Base-by-base conservation (phyloP, 2,797 vertebrate genomes). In the Lateolabrax maculatus region DNA sequence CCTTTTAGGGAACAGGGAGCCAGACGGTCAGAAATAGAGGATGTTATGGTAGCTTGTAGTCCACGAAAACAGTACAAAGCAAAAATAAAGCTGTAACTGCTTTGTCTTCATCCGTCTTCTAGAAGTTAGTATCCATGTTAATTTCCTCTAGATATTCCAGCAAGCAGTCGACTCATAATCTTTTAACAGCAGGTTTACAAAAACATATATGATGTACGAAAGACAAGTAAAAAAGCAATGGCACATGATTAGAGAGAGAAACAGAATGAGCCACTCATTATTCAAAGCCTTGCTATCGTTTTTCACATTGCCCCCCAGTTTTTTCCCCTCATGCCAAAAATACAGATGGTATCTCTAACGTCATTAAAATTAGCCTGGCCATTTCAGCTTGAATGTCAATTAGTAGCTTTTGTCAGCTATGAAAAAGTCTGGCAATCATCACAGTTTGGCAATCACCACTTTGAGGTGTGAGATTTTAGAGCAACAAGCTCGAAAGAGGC, bases 391-490 rank as follows among this genome's bases (percentile, higher is more conserved):
- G 15, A 58, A 72, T 41, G 53, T 76, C 68, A 64, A 48, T 68
- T 48, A 73, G 31, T 68, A 71, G 72, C 49, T 52, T 71, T 64
- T 60, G 23, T 62, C 43, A 19, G 16, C 53, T 23, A 0, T 41
- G 31, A 61, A 78, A 44, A 23, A 12, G 23, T 60, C 29, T 69
- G 48, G 43, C 36, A 36, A 6, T 80, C 15, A 1, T 21, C 46
- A 37, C 49, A 37, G 11, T 49, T 51, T 70, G 53, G 29, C 44
- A 63, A 18, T 46, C 12, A 34, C 27, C 16, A 0, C 49, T 52
- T 29, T 48, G 68, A 72, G 62, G 43, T 62, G 74, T 63, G 71
- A 84, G 52, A 23, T 41, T 63, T 58, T 63, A 52, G 29, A 69
- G 31, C 36, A 36, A 27, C 74, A 34, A 75, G 21, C 18, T 58